Evolutionary conservation across 2,797 vertebrate species (phyloP).

Genomic region (Ibycter americanus): DNA sequence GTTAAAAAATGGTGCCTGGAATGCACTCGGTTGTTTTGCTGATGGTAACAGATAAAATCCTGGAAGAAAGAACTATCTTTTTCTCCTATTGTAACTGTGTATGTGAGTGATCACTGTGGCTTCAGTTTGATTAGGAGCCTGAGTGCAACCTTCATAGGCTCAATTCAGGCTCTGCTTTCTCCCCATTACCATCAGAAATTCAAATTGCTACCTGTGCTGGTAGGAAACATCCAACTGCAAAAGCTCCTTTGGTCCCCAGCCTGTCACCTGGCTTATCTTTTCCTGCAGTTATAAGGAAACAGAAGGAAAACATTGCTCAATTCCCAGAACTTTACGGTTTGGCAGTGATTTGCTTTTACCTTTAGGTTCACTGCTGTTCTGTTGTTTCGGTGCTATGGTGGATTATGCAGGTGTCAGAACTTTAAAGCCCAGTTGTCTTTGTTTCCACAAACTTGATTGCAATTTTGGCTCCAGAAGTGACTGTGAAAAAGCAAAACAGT

Average conservation of each 20-base stretch:
- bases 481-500: not conserved
- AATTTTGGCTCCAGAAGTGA: not conserved
- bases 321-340: not conserved
- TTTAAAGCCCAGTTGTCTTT: not conserved
- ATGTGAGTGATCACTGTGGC: not conserved
- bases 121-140: not conserved
- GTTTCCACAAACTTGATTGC: not conserved
- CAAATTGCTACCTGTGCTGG: not conserved
- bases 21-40: not conserved
- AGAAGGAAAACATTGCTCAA: not conserved
- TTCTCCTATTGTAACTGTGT: not conserved
- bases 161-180: not conserved
- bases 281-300: not conserved
- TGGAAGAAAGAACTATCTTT: not conserved
- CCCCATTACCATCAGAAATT: not conserved
- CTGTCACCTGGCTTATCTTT: not conserved
- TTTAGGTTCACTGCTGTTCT: not conserved
- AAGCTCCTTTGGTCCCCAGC: not conserved
- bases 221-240: not conserved
- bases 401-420: not conserved
- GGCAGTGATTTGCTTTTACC: not conserved
- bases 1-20: not conserved
- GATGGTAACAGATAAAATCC: not conserved
- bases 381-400: not conserved
- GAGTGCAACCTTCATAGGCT: not conserved